These are phyloP conservation scores for Lasioglossum zephyrum DNA, from an alignment of 2,888 invertebrate species.

Conservation along the genomic window DNA sequence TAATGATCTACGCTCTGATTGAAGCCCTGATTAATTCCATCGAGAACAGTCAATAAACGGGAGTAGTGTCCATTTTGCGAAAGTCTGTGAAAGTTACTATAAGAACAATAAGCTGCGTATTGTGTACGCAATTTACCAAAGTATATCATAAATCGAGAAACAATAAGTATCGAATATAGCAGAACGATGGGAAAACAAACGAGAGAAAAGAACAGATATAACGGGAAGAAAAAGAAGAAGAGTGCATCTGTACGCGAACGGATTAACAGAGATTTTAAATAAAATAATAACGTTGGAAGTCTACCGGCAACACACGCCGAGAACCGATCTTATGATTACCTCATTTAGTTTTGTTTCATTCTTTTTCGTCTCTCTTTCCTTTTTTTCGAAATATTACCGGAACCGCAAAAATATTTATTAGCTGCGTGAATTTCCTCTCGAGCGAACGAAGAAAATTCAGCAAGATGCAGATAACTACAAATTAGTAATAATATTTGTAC, in stretches of 20 bases:
- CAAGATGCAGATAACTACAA: constrained; percentile 59
- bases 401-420: constrained; percentile 54
- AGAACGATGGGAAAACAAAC: constrained; percentile 11
- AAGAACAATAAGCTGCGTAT: constrained; percentile 74
- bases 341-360: constrained; percentile 52
- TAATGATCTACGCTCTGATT: constrained; percentile 73
- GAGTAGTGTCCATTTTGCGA: constrained; percentile 69
- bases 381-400: constrained; percentile 47
- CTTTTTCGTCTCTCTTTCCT: constrained; percentile 33
- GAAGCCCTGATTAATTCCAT: constrained; percentile 73
- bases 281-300: constrained; percentile 64
- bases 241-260: constrained; percentile 67
- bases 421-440: constrained; percentile 55
- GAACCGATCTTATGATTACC: constrained; percentile 67
- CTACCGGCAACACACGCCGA: constrained; percentile 63
- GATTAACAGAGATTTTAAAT: constrained; percentile 70
- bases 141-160: constrained; percentile 72
- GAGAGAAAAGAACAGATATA: constrained; percentile 19
- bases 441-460: constrained; percentile 41
- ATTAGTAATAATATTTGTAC: constrained; percentile 69
- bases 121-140: constrained; percentile 74
- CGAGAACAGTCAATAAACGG: constrained; percentile 67
- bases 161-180: constrained; percentile 70
- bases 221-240: constrained; percentile 19
- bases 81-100: constrained; percentile 75